These are phyloP conservation scores for Acromyrmex heyeri DNA, from an alignment of 1,140 invertebrate genomes.

Conservation along the genomic window DNA sequence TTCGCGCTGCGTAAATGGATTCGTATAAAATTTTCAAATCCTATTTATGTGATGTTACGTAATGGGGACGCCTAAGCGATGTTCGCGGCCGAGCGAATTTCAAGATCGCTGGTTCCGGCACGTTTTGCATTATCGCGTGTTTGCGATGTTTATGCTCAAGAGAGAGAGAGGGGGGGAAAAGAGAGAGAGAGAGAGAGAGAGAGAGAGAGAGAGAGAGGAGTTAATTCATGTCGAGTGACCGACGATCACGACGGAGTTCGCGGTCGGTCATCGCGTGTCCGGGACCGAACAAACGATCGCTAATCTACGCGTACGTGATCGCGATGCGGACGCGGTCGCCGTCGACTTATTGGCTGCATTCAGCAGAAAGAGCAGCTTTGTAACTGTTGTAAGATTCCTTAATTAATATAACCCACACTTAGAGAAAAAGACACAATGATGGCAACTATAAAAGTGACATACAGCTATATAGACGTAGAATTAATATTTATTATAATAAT, in stretches of 20 bases:
- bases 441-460: too few species aligned
- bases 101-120: not conserved
- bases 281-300: slow-evolving; percentile 38
- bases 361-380: too few species aligned
- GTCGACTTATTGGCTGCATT: not conserved
- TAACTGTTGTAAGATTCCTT: too few species aligned
- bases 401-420: too few species aligned
- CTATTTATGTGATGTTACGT: not conserved
- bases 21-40: not conserved
- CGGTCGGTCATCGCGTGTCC: slow-evolving; percentile 5
- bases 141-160: not conserved
- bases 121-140: not conserved
- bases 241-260: slow-evolving; percentile 35
- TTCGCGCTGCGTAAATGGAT: not conserved
- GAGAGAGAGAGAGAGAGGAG: too few species aligned
- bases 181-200: too few species aligned
- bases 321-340: not conserved
- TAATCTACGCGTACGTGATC: slow-evolving; percentile 34
- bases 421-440: too few species aligned
- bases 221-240: not conserved
- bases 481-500: too few species aligned
- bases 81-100: not conserved
- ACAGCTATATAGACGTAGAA: too few species aligned
- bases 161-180: too few species aligned
- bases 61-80: too few species aligned